Evolutionary conservation across 2,797 vertebrate species (phyloP), one percentile per base, ranked within the genome.

Genomic region (Catharus ustulatus): DNA sequence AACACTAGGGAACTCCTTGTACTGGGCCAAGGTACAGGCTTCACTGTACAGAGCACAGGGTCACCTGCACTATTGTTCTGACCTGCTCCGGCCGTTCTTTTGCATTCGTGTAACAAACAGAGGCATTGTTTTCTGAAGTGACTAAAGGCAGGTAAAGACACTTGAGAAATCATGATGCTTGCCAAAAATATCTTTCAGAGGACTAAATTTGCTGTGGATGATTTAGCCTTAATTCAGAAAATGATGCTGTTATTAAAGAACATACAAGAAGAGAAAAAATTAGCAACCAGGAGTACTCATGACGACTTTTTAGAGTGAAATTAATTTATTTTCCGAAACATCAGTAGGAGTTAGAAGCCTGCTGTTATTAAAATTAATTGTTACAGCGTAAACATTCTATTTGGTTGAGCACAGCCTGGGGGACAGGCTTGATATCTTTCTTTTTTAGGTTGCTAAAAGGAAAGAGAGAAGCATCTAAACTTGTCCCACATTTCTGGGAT

Each of bases 11-110:
- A 95, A 92, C 90, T 96, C 42, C 59, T 86, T 0, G 26, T 94
- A 57, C 94, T 4, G 3, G 32, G n/a, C 59, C 67, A 85, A 86
- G 51, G 68, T 26, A 80, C 89, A 89, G 64, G 38, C 42, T 85
- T 66, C 51, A 24, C 82, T 68, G 69, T 51, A 36, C 34, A 4
- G 3, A 91, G 88, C 49, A 52, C 23, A 0, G 63, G 71, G 80
- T 96, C 90, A 95, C 90, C 95, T 93, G 55, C 6, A 3, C 51
- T 32, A 52, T 94, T 95, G 69, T 93, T 91, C 90, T 95, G 77
- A 54, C 21, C 55, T 1, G 6, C 3, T 68, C 55, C 91, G 80
- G n/a, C 46, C 0, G 0, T 66, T 72, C 80, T 63, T 78, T 84
- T 30, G 32, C 11, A 26, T 72, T 92, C 1, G 0, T 58, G 13